Percentiles rank a stretch among this genome's conserved stretches.
phyloP scores from a whole-genome alignment of 2,113 vertebrate genomes.

The Tetrao urogallus region DNA sequence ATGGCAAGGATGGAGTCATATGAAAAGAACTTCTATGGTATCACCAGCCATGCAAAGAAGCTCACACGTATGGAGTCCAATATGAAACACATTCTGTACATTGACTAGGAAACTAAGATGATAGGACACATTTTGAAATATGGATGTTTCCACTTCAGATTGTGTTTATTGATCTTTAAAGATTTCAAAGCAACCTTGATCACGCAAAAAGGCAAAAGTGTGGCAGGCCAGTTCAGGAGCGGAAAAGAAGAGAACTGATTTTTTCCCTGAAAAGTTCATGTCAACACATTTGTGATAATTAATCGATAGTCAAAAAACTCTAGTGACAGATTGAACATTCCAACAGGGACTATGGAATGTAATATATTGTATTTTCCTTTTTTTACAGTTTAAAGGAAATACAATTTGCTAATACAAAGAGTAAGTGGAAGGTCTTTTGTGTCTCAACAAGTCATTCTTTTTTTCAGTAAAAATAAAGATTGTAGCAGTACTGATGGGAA shows the following conservation, averaged over 20 bases:
- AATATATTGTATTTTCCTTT: neutral
- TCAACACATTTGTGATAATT: constrained; percentile 53
- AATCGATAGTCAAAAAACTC: constrained; percentile 64
- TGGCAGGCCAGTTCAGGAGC: neutral
- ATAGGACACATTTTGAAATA: constrained; percentile 31
- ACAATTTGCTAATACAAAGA: neutral
- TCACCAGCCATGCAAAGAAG: neutral
- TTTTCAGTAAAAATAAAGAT: neutral
- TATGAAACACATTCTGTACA: constrained; percentile 41
- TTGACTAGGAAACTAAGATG: constrained; percentile 10
- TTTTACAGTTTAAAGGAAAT: neutral
- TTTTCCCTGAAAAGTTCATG: constrained; percentile 27
- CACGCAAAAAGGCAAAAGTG: constrained; percentile 51
- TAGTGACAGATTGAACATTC: constrained; percentile 39
- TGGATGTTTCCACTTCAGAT: constrained; percentile 4
- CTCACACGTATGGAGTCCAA: neutral
- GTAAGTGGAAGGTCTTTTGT: neutral
- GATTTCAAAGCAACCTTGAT: constrained; percentile 60
- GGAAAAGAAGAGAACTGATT: constrained; percentile 25
- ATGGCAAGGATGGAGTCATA: neutral
- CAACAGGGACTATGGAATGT: neutral
- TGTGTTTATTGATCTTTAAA: constrained; percentile 52
- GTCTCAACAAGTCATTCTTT: neutral
- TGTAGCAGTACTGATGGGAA: neutral
- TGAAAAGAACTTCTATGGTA: neutral